These are phyloP conservation scores for Standfussiana lucernea DNA, from an alignment of 2,888 invertebrate genomes.

Conservation along the genomic window DNA sequence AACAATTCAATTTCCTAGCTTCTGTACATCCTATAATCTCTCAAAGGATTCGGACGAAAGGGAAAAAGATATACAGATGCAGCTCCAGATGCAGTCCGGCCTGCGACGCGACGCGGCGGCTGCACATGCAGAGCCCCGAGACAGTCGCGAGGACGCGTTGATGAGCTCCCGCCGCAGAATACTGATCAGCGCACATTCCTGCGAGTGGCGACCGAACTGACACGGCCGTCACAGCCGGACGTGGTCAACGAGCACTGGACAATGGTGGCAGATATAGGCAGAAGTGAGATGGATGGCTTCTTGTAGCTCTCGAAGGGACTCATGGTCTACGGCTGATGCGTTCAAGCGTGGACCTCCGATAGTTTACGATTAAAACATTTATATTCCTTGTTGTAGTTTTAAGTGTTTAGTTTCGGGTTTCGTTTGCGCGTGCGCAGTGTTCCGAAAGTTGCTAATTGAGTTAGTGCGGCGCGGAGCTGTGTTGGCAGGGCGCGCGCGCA, in stretches of 20 bases:
- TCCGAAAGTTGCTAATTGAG: slow-evolving; percentile 74
- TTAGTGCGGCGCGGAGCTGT: slow-evolving; percentile 68
- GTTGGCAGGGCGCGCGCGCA: slow-evolving; percentile 67
- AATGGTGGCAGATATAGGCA: not conserved
- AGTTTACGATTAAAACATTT: not conserved
- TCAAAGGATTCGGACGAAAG: not conserved
- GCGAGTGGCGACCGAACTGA: not conserved
- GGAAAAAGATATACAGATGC: not conserved
- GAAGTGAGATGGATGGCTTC: not conserved
- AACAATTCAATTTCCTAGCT: not conserved
- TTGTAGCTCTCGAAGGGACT: not conserved
- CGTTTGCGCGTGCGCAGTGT: slow-evolving; percentile 66
- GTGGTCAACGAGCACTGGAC: not conserved
- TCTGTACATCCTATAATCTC: not conserved
- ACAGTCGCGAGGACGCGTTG: slow-evolving; percentile 45
- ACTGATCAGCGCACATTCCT: slow-evolving; percentile 61
- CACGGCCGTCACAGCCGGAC: slow-evolving; percentile 1
- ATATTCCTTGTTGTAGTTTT: slow-evolving; percentile 13
- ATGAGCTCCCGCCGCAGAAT: slow-evolving; percentile 60
- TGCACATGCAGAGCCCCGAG: slow-evolving; percentile 40
- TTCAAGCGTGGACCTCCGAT: not conserved
- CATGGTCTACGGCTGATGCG: not conserved
- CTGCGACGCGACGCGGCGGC: slow-evolving; percentile 17
- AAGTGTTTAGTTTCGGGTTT: slow-evolving; percentile 28
- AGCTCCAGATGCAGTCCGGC: slow-evolving; percentile 30